Evolutionary conservation across 2,888 invertebrate species (phyloP).

Genomic region (Protophormia terraenovae): DNA sequence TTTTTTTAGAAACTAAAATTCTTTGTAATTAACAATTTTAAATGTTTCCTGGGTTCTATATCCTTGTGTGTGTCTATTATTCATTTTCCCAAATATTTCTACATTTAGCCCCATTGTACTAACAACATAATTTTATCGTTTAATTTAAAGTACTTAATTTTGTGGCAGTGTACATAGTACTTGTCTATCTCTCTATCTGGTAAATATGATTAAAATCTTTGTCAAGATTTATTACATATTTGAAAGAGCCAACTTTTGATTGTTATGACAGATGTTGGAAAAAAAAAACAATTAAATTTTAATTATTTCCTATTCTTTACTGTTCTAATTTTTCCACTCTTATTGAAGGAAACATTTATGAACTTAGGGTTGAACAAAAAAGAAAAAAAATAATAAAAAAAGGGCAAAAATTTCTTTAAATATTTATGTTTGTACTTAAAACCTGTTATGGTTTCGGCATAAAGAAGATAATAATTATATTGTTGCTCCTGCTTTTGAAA

Average conservation of each 20-base stretch:
- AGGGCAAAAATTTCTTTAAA: not conserved
- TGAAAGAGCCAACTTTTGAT: conserved; percentile 39
- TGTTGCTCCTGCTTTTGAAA: conserved; percentile 34
- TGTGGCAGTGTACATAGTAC: not conserved
- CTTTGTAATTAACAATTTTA: too few relatives aligned
- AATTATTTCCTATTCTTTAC: conserved; percentile 41
- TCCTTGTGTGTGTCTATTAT: too few relatives aligned
- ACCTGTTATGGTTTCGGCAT: not conserved
- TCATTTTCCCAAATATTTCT: not conserved
- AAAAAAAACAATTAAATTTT: conserved; percentile 47
- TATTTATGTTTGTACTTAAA: conserved; percentile 12
- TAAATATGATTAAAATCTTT: conserved; percentile 48
- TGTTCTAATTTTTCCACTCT: not conserved
- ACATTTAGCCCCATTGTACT: conserved; percentile 16
- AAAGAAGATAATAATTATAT: conserved; percentile 21
- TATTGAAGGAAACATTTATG: conserved; percentile 34
- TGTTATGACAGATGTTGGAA: conserved; percentile 21
- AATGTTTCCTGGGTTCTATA: too few relatives aligned
- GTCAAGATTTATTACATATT: conserved; percentile 52
- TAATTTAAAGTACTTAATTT: conserved; percentile 40
- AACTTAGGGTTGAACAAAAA: not conserved
- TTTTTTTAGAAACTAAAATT: too few relatives aligned
- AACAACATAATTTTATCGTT: conserved; percentile 37
- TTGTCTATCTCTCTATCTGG: not conserved
- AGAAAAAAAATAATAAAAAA: not conserved